A percentile compares a stretch with the other conserved stretches of the same genome.
Evolutionary conservation across 2,888 invertebrate genomes (phyloP).

Genomic region (Drosophila nr. perissopoda): DNA sequence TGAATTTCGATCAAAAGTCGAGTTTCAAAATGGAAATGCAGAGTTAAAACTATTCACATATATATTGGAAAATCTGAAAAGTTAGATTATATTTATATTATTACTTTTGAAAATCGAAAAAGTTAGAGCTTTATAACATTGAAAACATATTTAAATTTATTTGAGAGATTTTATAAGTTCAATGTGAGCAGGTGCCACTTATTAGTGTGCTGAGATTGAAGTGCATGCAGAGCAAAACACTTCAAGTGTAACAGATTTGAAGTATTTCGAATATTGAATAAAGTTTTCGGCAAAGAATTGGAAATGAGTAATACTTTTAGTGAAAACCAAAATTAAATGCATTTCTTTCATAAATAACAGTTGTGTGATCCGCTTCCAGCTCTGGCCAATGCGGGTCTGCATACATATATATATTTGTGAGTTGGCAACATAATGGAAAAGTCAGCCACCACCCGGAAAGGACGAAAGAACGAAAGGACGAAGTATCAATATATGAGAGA

Average conservation of each 20-base stretch:
- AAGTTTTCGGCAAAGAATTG: neutral
- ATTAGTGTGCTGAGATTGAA: neutral
- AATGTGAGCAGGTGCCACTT: neutral
- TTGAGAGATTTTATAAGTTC: neutral
- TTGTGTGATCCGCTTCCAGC: conserved; percentile 39
- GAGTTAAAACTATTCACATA: neutral
- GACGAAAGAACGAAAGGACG: neutral
- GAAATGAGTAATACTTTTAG: neutral
- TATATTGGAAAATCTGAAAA: neutral
- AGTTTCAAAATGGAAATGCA: neutral
- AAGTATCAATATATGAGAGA: conserved; percentile 21
- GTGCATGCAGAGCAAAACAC: neutral
- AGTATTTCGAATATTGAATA: neutral
- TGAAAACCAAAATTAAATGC: conserved; percentile 9
- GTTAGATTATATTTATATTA: no score
- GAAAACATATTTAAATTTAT: neutral
- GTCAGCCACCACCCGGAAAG: conserved; percentile 19
- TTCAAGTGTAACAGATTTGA: neutral
- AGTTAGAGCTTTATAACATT: no score
- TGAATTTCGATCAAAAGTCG: rapidly evolving
- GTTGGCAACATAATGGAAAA: conserved; percentile 13
- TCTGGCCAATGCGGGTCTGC: conserved; percentile 8
- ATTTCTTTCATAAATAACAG: conserved; percentile 40
- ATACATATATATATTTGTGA: neutral
- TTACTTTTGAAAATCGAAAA: no score